These are phyloP conservation scores for Hypothenemus hampei DNA, from an alignment of 1,140 invertebrate genomes.

Conservation along the genomic window DNA sequence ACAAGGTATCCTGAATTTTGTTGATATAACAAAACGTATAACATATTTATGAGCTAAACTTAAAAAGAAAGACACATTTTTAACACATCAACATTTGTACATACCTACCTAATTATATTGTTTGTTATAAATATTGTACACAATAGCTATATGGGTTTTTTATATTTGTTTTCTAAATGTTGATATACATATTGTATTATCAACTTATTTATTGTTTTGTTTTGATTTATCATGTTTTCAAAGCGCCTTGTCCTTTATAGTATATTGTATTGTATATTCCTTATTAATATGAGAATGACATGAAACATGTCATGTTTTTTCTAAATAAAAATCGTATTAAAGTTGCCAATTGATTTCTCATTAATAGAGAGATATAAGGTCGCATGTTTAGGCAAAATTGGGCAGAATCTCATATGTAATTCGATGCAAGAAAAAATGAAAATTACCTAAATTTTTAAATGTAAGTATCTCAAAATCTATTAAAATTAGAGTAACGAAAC, in stretches of 20 bases:
- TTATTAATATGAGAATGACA: constrained; percentile 8
- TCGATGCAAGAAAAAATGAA: too few species aligned
- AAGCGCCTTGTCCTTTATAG: constrained; percentile 19
- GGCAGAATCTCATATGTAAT: too few species aligned
- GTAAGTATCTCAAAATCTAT: too few species aligned
- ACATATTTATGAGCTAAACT: too few species aligned
- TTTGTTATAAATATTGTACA: constrained; percentile 12
- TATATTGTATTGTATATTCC: constrained; percentile 20
- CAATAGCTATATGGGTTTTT: constrained; percentile 5
- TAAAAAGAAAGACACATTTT: constrained; percentile 37
- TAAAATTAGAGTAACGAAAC: too few species aligned
- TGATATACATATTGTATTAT: constrained; percentile 17
- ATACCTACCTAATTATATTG: constrained; percentile 38
- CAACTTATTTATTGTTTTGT: constrained; percentile 3
- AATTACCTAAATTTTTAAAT: too few species aligned
- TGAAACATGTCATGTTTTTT: constrained; percentile 17
- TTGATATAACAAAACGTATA: too few species aligned
- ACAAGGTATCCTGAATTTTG: too few species aligned
- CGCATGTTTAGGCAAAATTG: too few species aligned
- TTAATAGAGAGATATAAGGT: too few species aligned
- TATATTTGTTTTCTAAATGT: constrained; percentile 14
- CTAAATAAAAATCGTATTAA: constrained; percentile 21
- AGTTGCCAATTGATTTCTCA: neutral
- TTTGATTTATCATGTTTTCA: constrained; percentile 16
- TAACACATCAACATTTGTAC: constrained; percentile 43